phyloP scores from a whole-genome alignment of 2,113 vertebrate genomes.

The Gadus macrocephalus region DNA sequence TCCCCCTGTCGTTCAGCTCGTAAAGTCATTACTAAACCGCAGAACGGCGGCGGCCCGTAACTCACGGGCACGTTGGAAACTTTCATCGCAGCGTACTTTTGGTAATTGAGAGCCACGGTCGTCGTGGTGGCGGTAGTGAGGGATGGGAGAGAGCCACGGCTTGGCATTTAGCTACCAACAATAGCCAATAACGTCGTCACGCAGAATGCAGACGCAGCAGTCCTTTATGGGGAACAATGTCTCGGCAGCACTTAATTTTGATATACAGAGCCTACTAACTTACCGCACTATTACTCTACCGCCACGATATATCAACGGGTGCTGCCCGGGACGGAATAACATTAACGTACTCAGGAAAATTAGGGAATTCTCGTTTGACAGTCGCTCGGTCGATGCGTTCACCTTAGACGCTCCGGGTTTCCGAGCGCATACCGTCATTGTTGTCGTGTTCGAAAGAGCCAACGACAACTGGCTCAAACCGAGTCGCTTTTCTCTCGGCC shows the following conservation, averaged over 20 bases:
- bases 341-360: background rate
- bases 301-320: background rate
- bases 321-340: no score
- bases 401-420: background rate
- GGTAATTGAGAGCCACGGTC: slow-evolving; percentile 17
- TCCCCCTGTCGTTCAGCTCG: slow-evolving; percentile 43
- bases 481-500: background rate
- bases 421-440: no score
- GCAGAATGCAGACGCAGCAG: slow-evolving; percentile 30
- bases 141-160: slow-evolving; percentile 21
- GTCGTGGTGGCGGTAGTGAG: background rate
- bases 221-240: slow-evolving; percentile 13
- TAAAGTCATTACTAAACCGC: slow-evolving; percentile 61
- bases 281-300: background rate
- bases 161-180: slow-evolving; percentile 18
- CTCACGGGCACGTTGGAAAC: slow-evolving; percentile 36
- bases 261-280: slow-evolving; percentile 16
- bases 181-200: slow-evolving; percentile 2
- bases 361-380: no score
- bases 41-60: slow-evolving; percentile 31
- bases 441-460: background rate
- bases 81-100: slow-evolving; percentile 34
- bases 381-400: background rate
- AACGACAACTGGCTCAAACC: background rate
- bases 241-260: slow-evolving; percentile 36